Evolutionary conservation across 2,113 vertebrate genomes (phyloP).

Genomic region (Naja naja): DNA sequence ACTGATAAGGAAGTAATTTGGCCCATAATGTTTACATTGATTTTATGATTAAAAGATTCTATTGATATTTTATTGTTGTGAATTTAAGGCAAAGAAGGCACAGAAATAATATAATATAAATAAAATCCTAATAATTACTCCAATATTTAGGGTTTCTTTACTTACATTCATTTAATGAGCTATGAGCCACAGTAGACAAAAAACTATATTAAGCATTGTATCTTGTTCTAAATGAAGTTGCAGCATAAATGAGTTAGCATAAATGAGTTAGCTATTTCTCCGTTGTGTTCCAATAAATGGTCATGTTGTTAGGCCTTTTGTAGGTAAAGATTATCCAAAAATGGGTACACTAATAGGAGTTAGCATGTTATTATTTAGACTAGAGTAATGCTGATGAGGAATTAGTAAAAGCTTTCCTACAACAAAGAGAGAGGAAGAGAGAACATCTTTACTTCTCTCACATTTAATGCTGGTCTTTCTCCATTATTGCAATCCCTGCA

Average conservation of each 20-base stretch:
- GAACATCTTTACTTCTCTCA: background rate
- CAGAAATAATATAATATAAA: background rate
- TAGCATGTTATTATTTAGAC: background rate
- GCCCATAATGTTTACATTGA: background rate
- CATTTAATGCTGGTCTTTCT: background rate
- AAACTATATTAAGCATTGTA: background rate
- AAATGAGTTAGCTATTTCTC: background rate
- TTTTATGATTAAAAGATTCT: background rate
- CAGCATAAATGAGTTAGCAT: background rate
- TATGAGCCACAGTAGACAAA: background rate
- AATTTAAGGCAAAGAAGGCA: background rate
- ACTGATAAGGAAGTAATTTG: too few species aligned
- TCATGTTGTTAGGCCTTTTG: background rate
- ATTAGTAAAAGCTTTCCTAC: background rate
- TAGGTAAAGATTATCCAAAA: background rate
- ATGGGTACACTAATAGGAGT: background rate
- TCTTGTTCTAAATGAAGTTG: background rate
- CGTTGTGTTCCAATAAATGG: background rate
- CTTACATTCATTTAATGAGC: background rate
- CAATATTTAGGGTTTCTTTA: background rate
- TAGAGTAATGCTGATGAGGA: background rate
- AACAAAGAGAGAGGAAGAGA: background rate
- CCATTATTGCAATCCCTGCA: background rate
- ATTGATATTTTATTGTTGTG: background rate
- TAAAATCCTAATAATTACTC: background rate